phyloP scores from a whole-genome alignment of 2,113 vertebrate genomes.

The Arothron firmamentum region DNA sequence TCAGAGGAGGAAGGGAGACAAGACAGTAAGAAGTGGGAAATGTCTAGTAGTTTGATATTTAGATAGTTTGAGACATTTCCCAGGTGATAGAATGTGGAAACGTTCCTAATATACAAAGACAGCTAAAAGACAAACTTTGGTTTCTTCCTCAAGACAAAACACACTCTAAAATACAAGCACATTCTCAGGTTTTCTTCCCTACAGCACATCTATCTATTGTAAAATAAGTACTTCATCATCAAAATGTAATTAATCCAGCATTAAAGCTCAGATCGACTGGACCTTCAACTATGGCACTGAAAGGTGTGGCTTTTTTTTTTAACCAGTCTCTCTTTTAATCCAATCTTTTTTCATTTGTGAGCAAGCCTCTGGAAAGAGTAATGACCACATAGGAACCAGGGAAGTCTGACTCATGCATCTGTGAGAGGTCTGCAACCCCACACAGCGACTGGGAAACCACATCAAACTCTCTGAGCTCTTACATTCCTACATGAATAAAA shows the following conservation, averaged over 20 bases:
- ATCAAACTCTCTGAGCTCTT: neutral
- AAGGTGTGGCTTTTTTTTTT: slow-evolving; percentile 21
- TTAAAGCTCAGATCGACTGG: neutral
- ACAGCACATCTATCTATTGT: too few relatives aligned
- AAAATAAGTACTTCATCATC: slow-evolving; percentile 14
- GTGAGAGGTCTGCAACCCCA: slow-evolving; percentile 17
- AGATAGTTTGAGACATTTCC: too few relatives aligned
- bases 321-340: slow-evolving; percentile 29
- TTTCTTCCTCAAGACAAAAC: too few relatives aligned
- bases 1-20: too few relatives aligned
- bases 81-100: too few relatives aligned
- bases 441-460: neutral
- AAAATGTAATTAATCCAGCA: neutral
- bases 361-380: slow-evolving; percentile 35
- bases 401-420: slow-evolving; percentile 40
- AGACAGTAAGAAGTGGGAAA: too few relatives aligned
- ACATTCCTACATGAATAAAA: neutral
- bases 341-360: slow-evolving; percentile 50
- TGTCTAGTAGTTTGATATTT: too few relatives aligned
- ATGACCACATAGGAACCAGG: slow-evolving; percentile 35
- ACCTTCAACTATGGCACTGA: slow-evolving; percentile 10
- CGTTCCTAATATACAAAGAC: too few relatives aligned
- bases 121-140: too few relatives aligned
- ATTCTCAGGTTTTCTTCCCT: too few relatives aligned
- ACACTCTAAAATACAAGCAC: too few relatives aligned